These are phyloP conservation scores for Selenia dentaria DNA, from an alignment of 2,888 invertebrate genomes.

Conservation along the genomic window DNA sequence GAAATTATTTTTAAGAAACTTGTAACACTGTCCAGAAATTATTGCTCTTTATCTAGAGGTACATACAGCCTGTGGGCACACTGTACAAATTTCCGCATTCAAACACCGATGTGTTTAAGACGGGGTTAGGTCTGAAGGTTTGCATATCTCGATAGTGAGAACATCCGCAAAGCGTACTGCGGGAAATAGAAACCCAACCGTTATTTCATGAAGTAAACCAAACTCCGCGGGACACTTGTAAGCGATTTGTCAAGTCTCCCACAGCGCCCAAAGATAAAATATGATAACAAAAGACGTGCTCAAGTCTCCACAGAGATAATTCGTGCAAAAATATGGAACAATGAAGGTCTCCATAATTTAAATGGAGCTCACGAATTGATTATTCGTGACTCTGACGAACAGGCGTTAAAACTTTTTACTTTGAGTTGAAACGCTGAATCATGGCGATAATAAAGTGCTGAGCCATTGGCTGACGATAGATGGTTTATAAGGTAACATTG, in stretches of 20 bases:
- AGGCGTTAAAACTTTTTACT: conserved; percentile 11
- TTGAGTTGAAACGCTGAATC: conserved; percentile 11
- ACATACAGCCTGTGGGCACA: too few relatives aligned
- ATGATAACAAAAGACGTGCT: conserved; percentile 25
- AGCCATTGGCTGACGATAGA: conserved; percentile 27
- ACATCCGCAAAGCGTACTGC: neutral
- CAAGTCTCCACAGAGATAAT: conserved; percentile 22
- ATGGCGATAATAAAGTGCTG: conserved; percentile 14
- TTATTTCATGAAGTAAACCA: conserved; percentile 1
- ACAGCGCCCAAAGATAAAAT: conserved; percentile 16
- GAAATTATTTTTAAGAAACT: too few relatives aligned
- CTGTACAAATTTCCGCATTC: too few relatives aligned
- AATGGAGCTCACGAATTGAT: conserved; percentile 19
- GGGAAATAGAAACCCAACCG: neutral
- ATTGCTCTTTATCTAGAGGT: too few relatives aligned
- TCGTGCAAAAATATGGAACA: conserved; percentile 25
- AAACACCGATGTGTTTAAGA: too few relatives aligned
- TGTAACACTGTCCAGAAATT: too few relatives aligned
- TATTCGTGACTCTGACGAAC: conserved; percentile 15
- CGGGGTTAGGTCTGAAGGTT: too few relatives aligned
- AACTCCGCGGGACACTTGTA: conserved; percentile 7
- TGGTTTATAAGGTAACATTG: conserved; percentile 35
- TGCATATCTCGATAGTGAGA: too few relatives aligned
- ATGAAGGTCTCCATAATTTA: conserved; percentile 10
- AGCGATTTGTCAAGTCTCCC: conserved; percentile 14